phyloP scores from a whole-genome alignment of 2,797 vertebrate species.

The Crenichthys baileyi region DNA sequence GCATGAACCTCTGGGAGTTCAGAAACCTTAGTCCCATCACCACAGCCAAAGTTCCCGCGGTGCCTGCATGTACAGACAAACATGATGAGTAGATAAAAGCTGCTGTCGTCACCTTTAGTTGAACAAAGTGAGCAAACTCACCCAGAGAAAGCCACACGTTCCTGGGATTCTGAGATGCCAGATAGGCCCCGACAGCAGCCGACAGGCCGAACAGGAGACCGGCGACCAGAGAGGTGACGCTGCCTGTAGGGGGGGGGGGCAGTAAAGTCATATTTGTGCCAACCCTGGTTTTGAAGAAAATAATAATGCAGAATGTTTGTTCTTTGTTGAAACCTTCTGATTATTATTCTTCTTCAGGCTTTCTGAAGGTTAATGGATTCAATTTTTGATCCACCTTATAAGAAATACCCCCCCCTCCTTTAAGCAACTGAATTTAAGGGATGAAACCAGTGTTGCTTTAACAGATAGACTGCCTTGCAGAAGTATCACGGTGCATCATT shows the following conservation, averaged over 20 bases:
- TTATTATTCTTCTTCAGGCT: not conserved
- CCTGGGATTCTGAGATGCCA: slow-evolving; percentile 85
- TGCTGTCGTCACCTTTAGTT: not conserved
- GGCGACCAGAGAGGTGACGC: slow-evolving; percentile 85
- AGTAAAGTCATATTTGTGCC: not conserved
- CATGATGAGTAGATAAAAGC: slow-evolving; percentile 4
- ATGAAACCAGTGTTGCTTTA: too few species aligned
- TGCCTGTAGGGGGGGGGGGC: slow-evolving; percentile 77
- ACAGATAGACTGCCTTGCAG: too few species aligned
- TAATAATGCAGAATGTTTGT: not conserved
- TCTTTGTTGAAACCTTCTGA: too few species aligned
- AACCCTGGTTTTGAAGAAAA: not conserved
- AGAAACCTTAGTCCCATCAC: slow-evolving; percentile 93
- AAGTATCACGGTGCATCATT: not conserved
- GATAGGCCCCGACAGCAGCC: slow-evolving; percentile 88
- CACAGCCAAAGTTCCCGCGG: slow-evolving; percentile 84
- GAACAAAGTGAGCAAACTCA: slow-evolving; percentile 66
- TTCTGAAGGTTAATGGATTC: too few species aligned
- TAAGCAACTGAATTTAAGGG: too few species aligned
- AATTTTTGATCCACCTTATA: too few species aligned
- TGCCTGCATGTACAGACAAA: slow-evolving; percentile 66
- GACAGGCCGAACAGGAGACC: slow-evolving; percentile 90
- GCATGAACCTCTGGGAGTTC: slow-evolving; percentile 90
- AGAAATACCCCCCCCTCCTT: too few species aligned
- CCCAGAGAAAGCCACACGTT: slow-evolving; percentile 90